These are phyloP conservation scores for Malurus elegans DNA, from an alignment of 2,113 vertebrate genomes.

Conservation along the genomic window DNA sequence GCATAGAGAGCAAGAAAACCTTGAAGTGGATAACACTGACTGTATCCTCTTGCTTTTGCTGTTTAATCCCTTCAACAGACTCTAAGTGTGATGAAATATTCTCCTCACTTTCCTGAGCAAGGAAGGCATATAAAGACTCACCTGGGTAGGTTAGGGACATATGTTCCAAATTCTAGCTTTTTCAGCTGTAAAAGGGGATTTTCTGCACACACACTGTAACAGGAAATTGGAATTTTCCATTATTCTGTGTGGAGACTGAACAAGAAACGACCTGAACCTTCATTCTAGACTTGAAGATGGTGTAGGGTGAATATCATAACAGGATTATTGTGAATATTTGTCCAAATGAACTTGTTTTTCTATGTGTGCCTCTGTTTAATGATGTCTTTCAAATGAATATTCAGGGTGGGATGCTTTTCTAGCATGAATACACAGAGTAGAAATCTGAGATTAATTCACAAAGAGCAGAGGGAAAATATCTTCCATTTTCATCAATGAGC, in stretches of 20 bases:
- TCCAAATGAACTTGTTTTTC: not conserved
- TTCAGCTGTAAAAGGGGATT: slow-evolving; percentile 29
- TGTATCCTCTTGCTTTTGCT: not conserved
- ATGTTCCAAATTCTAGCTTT: not conserved
- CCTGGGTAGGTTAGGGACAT: not conserved
- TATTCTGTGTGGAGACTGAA: not conserved
- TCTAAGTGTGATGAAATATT: not conserved
- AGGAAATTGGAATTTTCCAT: not conserved
- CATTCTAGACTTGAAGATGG: not conserved
- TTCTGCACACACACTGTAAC: not conserved
- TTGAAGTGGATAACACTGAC: not conserved
- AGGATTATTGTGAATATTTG: not conserved
- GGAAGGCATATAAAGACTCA: not conserved
- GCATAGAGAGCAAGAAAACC: not conserved
- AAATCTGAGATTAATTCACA: not conserved
- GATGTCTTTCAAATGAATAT: not conserved
- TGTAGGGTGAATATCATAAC: not conserved
- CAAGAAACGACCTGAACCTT: not conserved
- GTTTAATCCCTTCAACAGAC: not conserved
- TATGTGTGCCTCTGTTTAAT: not conserved
- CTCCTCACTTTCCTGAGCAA: not conserved
- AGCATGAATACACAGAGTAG: not conserved
- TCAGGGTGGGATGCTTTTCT: not conserved
- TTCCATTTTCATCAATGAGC: not conserved
- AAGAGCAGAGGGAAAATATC: not conserved